Conservation (phyloP, 2,113 vertebrate species). For the Noturus placidus region DNA sequence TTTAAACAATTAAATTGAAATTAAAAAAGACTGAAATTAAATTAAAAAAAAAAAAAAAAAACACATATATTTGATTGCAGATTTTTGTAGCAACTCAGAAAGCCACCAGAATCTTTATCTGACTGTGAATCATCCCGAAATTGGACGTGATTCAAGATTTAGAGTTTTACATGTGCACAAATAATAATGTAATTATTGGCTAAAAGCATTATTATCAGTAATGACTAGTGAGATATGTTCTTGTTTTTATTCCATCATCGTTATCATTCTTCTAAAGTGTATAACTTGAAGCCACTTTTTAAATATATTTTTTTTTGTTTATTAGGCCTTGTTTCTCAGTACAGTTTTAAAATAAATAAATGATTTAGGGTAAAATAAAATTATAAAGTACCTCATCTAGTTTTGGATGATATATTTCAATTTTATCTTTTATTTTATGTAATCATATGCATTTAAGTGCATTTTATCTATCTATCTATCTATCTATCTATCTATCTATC, state of each 20-base stretch:
- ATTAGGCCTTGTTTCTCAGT: not conserved
- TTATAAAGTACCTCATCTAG: not conserved
- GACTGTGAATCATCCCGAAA: not conserved
- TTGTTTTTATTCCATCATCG: not conserved
- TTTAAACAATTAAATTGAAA: not conserved
- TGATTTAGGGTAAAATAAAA: not conserved
- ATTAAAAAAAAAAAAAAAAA: not conserved
- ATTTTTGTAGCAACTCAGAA: not conserved
- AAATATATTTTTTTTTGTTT: not conserved
- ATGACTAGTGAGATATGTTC: not conserved
- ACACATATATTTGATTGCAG: not conserved
- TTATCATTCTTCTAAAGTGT: not conserved
- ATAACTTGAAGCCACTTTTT: not conserved
- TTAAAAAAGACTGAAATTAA: not conserved
- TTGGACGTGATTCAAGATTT: not conserved
- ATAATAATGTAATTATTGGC: not conserved
- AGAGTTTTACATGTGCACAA: not conserved
- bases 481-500: not conserved
- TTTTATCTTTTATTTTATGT: not conserved
- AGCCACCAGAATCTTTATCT: not conserved
- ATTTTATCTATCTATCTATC: not conserved
- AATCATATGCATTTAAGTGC: too few species aligned
- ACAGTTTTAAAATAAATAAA: not conserved
- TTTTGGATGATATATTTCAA: not conserved
- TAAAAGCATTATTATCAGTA: not conserved